Base-by-base conservation (phyloP, 92 coral and sea anemone species). In the Meandrina meandrites region DNA sequence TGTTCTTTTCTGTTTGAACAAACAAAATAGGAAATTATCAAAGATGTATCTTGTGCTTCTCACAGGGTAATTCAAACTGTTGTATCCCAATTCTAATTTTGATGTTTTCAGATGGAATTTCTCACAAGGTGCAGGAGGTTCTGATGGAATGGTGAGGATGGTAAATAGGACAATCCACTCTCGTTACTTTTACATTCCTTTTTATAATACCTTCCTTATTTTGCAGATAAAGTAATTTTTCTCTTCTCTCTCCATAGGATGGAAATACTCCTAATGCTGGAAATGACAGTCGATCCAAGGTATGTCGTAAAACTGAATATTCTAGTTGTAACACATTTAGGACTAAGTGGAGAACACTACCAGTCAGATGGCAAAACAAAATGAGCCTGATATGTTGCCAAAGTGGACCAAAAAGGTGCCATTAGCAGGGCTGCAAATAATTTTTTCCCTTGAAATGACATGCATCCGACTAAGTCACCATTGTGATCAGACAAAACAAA, bases 121-220 rank as follows among this genome's bases (percentile, higher is more conserved):
- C n/a, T 27, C 50, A 7, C 82, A 31, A 32, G 32, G 35, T 74
- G 78, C 66, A 18, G 82, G 35, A 17, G 81, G 76, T 60, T 64
- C 82, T 60, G 88, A 85, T 85, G 88, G 88, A 45, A 85, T 87
- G 86, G 84, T 73, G 86, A 87, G 80, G 86, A 87, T 72, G 86
- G 86, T 72, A 78, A 87, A 87, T 67, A 87, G 54, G 47, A 75
- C 78, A 70, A 17, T 54, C 27, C 79, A 19, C 32, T 71, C 60
- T 80, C 64, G 0, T 21, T 81, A 19, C 12, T 22, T 37, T 74
- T 18, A 16, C 8, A 74, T 50, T 74, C 45, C 15, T 0, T 7
- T 51, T 83, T 57, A 35, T 27, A 37, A 53, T 69, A 32, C 24
- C 40, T 19, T 32, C 18, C 56, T 34, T 18, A 15, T 19, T 19